Percentiles rank a stretch among this genome's conserved stretches.
Evolutionary conservation across 37 sponge, comb jelly and placozoan species (phyloP).

Genomic region (Tethya wilhelma): DNA sequence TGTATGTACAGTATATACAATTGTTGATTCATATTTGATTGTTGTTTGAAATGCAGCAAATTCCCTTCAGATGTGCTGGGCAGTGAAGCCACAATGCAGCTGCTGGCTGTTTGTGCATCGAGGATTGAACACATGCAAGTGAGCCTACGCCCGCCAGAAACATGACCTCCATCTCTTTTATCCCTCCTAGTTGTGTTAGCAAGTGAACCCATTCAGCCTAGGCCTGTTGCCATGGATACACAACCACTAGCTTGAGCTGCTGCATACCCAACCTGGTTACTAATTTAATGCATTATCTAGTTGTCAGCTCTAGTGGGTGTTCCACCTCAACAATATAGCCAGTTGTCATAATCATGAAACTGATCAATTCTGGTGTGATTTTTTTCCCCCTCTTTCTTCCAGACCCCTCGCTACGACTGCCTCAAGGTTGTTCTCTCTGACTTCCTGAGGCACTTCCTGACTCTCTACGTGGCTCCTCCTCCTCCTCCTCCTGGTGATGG

Average conservation of each 20-base stretch:
- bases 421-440: constrained; percentile 45
- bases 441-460: constrained; percentile 53
- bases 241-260: too few species aligned
- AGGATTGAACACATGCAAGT: constrained; percentile 86
- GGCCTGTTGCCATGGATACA: not conserved
- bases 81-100: constrained; percentile 52
- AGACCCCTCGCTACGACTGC: constrained; percentile 61
- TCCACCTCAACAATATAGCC: too few species aligned
- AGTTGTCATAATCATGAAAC: not conserved
- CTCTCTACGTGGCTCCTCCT: not conserved
- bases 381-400: not conserved
- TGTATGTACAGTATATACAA: not conserved
- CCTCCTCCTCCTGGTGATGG: too few species aligned
- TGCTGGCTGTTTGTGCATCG: constrained; percentile 51
- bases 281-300: too few species aligned
- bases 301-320: too few species aligned
- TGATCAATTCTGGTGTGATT: not conserved
- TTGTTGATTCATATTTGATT: not conserved
- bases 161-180: not conserved
- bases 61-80: constrained; percentile 62
- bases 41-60: constrained; percentile 31
- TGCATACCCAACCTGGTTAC: too few species aligned
- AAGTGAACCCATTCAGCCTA: not conserved
- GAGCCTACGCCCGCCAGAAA: too few species aligned
- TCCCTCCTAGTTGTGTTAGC: not conserved